A percentile compares a stretch with the other conserved stretches of the same genome.
phyloP scores from a whole-genome alignment of 2,797 vertebrate genomes.

The Semaprochilodus insignis region DNA sequence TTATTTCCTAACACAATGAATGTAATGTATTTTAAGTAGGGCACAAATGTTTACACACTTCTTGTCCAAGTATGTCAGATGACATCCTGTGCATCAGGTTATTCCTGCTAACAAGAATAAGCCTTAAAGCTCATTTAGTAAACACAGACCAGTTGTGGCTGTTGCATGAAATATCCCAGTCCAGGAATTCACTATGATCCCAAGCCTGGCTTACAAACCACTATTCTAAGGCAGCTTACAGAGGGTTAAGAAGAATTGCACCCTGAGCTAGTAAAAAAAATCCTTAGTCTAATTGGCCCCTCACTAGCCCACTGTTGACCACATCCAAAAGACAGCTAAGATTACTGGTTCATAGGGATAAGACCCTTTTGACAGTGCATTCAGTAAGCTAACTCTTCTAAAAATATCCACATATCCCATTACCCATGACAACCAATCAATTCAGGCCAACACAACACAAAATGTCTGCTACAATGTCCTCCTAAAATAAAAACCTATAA shows the following conservation, averaged over 20 bases:
- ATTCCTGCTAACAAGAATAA: no score
- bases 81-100: no score
- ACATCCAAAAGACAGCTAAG: background rate
- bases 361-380: background rate
- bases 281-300: slow-evolving; percentile 1
- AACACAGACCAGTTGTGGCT: no score
- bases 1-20: no score
- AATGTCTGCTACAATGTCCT: background rate
- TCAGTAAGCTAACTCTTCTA: background rate
- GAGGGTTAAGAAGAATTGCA: background rate
- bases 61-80: no score
- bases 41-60: no score
- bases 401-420: background rate
- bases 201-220: slow-evolving; percentile 3
- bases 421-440: background rate
- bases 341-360: background rate
- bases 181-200: background rate
- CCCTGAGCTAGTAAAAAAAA: background rate
- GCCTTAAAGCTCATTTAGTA: background rate
- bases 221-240: slow-evolving; percentile 12
- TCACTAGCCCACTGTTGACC: background rate
- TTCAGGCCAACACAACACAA: background rate
- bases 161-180: background rate
- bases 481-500: background rate
- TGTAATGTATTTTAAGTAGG: no score